Evolutionary conservation across 2,888 invertebrate species (phyloP).

Genomic region (Drosophila robusta): DNA sequence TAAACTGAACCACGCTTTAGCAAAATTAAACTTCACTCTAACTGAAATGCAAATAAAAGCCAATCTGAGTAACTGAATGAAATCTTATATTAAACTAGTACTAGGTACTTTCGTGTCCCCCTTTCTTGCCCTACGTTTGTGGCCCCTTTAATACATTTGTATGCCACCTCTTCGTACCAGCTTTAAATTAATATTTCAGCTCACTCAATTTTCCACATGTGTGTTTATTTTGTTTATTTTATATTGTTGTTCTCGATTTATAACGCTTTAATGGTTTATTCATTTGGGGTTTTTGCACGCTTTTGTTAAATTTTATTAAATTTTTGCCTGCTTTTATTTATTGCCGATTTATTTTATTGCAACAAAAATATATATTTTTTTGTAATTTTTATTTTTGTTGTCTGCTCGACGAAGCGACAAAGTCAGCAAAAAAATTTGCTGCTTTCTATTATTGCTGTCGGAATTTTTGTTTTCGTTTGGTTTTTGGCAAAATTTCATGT

Average conservation of each 20-base stretch:
- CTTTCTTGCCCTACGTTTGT: neutral
- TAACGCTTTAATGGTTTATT: slow-evolving; percentile 7
- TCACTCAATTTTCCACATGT: slow-evolving; percentile 3
- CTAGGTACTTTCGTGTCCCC: too few species aligned
- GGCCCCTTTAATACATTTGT: neutral
- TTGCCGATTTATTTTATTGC: slow-evolving; percentile 34
- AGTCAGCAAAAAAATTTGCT: slow-evolving; percentile 31
- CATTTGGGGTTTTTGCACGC: neutral
- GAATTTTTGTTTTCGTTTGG: slow-evolving; percentile 18
- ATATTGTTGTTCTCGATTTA: neutral
- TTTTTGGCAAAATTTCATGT: slow-evolving; percentile 18
- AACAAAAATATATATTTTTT: slow-evolving; percentile 1
- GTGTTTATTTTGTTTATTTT: neutral
- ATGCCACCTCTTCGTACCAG: neutral
- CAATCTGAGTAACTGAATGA: neutral
- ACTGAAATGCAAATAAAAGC: neutral
- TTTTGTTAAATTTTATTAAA: slow-evolving; percentile 11
- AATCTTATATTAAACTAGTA: neutral
- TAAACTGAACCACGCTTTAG: too few species aligned
- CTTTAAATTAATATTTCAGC: slow-evolving; percentile 4
- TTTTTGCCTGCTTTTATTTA: slow-evolving; percentile 19
- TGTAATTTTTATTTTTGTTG: slow-evolving; percentile 1
- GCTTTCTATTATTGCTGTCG: slow-evolving; percentile 39
- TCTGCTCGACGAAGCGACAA: slow-evolving; percentile 20
- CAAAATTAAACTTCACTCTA: too few species aligned